Percentiles rank a stretch among this genome's conserved stretches.
Conservation (phyloP, 2,113 vertebrate species). For the Chascanopsetta lugubris region DNA sequence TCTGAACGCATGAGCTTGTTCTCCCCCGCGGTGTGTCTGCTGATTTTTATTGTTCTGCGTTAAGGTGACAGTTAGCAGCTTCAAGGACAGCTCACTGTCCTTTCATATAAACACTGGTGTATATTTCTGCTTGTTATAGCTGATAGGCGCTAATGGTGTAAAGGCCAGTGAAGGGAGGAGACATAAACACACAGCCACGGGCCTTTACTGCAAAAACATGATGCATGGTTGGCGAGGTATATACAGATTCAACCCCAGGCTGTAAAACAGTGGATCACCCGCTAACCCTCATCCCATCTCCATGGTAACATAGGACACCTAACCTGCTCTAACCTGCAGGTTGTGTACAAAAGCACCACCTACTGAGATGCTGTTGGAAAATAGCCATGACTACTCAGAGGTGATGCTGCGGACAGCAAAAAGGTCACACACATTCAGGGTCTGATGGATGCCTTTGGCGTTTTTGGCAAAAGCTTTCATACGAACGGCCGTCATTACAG, state of each 20-base stretch:
- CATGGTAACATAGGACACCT: neutral
- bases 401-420: neutral
- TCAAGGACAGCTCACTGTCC: conserved; percentile 55
- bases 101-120: conserved; percentile 30
- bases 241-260: neutral
- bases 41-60: conserved; percentile 36
- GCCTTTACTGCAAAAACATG: neutral
- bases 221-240: neutral
- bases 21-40: conserved; percentile 23
- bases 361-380: neutral
- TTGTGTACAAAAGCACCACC: neutral
- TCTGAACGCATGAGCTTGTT: conserved; percentile 26
- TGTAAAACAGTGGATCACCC: neutral
- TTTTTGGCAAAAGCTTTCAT: neutral
- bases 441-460: neutral
- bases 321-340: neutral
- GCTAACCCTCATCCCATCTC: neutral
- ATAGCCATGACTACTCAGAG: neutral
- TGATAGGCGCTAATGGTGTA: conserved; percentile 1
- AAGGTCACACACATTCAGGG: neutral
- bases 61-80: conserved; percentile 59
- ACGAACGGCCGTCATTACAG: neutral
- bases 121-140: conserved; percentile 17
- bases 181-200: neutral
- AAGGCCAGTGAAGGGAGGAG: conserved; percentile 13